phyloP scores from a whole-genome alignment of 2,888 invertebrate species.

The Cetonia aurata region DNA sequence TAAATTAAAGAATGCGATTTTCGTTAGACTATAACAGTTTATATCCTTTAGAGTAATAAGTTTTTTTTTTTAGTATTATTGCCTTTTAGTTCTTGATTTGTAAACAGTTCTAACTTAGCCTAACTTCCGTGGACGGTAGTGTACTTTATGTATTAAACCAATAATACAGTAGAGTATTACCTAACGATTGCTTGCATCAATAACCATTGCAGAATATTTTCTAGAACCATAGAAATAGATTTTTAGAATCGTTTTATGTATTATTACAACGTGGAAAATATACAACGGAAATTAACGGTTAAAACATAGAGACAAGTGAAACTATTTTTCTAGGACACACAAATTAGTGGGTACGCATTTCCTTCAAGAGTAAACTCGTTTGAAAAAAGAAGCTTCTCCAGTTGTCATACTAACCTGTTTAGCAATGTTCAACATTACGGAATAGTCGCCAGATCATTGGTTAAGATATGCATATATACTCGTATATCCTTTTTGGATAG shows the following conservation, averaged over 20 bases:
- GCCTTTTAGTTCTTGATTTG: too few relatives aligned
- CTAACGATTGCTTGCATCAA: too few relatives aligned
- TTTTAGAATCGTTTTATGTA: not conserved
- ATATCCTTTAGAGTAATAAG: too few relatives aligned
- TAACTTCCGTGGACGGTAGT: too few relatives aligned
- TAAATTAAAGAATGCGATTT: too few relatives aligned
- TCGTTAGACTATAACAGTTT: too few relatives aligned
- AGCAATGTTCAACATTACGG: not conserved
- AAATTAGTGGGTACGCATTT: constrained; percentile 10
- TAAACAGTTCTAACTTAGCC: too few relatives aligned
- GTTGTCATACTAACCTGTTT: constrained; percentile 19
- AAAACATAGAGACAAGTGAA: constrained; percentile 24
- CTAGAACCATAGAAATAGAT: not conserved
- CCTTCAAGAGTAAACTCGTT: constrained; percentile 24
- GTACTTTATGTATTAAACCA: too few relatives aligned
- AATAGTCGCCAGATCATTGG: too few relatives aligned
- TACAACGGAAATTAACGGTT: constrained; percentile 24
- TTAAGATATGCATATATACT: not conserved
- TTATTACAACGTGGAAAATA: constrained; percentile 22
- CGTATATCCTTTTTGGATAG: not conserved
- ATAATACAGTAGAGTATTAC: too few relatives aligned
- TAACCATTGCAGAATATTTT: not conserved
- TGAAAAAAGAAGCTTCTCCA: constrained; percentile 28
- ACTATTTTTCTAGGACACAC: constrained; percentile 40
- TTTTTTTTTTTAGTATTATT: too few relatives aligned